Evolutionary conservation across 2,113 vertebrate genomes (phyloP), one percentile per base, ranked within the genome.

Genomic region (Engystomops pustulosus): DNA sequence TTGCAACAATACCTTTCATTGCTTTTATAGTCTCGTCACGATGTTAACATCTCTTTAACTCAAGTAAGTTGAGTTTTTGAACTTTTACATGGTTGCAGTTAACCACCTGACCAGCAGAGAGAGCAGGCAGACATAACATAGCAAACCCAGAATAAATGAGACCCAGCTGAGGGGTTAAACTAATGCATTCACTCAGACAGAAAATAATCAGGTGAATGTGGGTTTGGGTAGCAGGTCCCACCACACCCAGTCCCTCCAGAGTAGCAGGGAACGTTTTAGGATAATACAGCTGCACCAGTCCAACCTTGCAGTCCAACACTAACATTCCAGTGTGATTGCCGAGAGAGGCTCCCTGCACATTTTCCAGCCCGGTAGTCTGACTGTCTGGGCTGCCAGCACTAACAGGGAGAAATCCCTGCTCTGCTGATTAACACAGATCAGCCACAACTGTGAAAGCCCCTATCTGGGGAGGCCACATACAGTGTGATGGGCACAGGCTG

Each of bases 161-260:
- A 70, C 27, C 51, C 27, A 49, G 45, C 7, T 18, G n/a, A 76
- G 47, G 75, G 49, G 83, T 85, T 85, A 85, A 85, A 41, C 32
- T 36, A n/a, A 32, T 41, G 32, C 62, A 69, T 62, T 34, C 34
- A 77, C 36, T 60, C 75, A 85, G 83, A 85, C 83, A 70, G 74
- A 85, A 87, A 91, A 88, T 34, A 88, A 87, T 70, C 88, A 89
- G 88, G 86, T 90, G 88, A 89, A 89, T 87, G 85, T 72, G 84
- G 84, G 81, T 70, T 88, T 87, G 87, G 88, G 90, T 89, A 90
- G 87, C 90, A 92, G 88, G 88, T 91, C 88, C 76, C 84, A 86
- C 90, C 91, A 89, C 91, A 90, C 90, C 91, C 90, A 87, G 84
- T 80, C 87, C 89, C 47, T 7, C 72, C 74, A 75, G 89, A 90